phyloP scores from a whole-genome alignment of 2,113 vertebrate genomes.

The Ariopsis seemanni region DNA sequence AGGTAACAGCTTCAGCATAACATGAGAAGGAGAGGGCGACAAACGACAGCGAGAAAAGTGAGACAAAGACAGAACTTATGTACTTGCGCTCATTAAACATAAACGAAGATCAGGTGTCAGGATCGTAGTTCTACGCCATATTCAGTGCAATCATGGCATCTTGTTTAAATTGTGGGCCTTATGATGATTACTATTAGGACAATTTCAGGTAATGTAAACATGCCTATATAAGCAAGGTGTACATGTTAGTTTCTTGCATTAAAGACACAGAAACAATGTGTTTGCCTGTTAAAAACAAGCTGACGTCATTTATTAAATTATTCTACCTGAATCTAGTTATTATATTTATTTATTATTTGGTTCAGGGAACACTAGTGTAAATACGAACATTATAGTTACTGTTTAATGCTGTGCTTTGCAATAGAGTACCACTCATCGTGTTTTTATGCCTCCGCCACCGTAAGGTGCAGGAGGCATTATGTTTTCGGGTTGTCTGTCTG shows the following conservation, averaged over 20 bases:
- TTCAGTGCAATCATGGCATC: neutral
- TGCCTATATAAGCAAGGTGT: neutral
- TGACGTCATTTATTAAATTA: neutral
- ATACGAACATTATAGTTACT: neutral
- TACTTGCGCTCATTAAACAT: neutral
- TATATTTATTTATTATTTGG: neutral
- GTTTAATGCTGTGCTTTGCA: neutral
- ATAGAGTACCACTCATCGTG: neutral
- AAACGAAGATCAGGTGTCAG: neutral
- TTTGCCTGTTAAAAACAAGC: neutral
- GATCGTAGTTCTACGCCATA: no score
- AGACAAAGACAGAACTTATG: neutral
- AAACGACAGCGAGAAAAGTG: neutral
- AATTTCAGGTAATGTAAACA: neutral
- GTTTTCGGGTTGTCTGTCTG: no score
- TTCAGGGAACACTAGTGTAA: neutral
- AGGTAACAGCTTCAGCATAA: neutral
- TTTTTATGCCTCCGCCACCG: no score
- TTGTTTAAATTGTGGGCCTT: neutral
- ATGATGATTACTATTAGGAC: neutral
- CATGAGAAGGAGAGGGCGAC: neutral
- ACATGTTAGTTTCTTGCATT: neutral
- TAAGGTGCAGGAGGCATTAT: no score
- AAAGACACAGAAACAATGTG: neutral
- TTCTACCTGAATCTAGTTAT: neutral